Base-by-base conservation (phyloP, 2,113 vertebrate species). In the Excalfactoria chinensis region DNA sequence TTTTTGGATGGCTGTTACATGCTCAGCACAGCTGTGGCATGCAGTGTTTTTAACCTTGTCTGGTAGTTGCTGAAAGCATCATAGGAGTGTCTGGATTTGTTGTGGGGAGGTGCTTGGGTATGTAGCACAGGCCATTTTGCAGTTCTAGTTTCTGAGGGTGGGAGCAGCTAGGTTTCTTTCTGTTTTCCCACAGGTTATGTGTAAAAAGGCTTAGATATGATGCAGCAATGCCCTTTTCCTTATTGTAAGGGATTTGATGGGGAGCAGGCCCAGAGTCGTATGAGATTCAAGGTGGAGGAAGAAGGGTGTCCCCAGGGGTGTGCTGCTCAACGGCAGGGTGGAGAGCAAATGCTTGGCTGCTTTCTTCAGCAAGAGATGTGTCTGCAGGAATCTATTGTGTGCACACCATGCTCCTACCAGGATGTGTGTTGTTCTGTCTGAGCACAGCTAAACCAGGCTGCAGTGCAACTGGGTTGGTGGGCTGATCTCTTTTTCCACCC, bases 1-100 rank as follows among this genome's bases (percentile, higher is more conserved):
- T 0, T 53, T 70, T 68, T 51, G 22, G 46, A 49, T 43, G 55
- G 17, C 28, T 64, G 7, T 19, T 53, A 2, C 0, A 0, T 0
- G 4, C 46, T 88, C 35, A 25, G 46, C 28, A 8, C 23, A 14
- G 20, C 16, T 93, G 48, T 62, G 62, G 48, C 70, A 67, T 71
- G 13, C 21, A n/a, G 15, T 32, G 53, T 7, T 71, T 90, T 71
- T 66, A n/a, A 66, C 28, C 21, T 90, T 70, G 40, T 60, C 37
- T 66, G 53, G 11, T n/a, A 62, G 41, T 49, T 71, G 48, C 23
- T 72, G 69, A 72, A 59, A 90, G 21, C 18, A 11, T 1, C 8
- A 0, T 2, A 44, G 56, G 56, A 32, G 22, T 2, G 1, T 69
- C 74, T 68, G 18, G 35, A 23, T 91, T 84, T 78, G 53, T 35